Evolutionary conservation across 2,888 invertebrate species (phyloP), one percentile per base, ranked within the genome.

Genomic region (Caenorhabditis uteleia): DNA sequence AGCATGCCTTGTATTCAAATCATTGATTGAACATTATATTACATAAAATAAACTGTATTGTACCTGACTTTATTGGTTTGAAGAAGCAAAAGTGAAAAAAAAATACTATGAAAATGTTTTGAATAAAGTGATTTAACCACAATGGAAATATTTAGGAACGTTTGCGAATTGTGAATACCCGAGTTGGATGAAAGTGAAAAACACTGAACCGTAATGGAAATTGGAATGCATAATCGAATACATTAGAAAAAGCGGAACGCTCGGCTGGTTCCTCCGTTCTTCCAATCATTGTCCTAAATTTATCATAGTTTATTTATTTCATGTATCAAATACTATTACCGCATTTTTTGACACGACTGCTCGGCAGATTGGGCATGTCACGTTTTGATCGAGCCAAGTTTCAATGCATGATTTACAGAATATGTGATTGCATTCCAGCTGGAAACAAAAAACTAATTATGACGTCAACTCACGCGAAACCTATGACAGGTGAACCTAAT

Each of bases 341-440:
- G 44, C 34, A 40, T 62, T 43, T 25, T 62, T 56, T 4, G 31
- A 36, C 2, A 62, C 71, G 25, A 59, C 62, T 12, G 72, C 68
- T 21, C 79, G 57, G 47, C 79, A 79, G 48, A 77, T 73, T 6
- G 79, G 79, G 29, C 79, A 79, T 1, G 78, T 79, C 14, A 68
- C 59, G 21, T 76, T 70, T 49, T 67, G 59, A 29, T 77, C 77
- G 34, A 77, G 44, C 77, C 80, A 80, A 10, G 77, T 77, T 26
- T 75, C 74, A 20, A 79, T 77, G 42, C 80, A 80, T 7, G 54
- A 55, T 29, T 68, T 61, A 43, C 80, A 80, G 56, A 80, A 80
- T 14, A 77, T 69, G 48, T 80, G 80, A 12, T 55, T 56, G 47
- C 80, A 80, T 4, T 64, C 53, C 7, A 80, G 64, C 70, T 77